phyloP scores from a whole-genome alignment of 2,797 vertebrate genomes.

The Hypotaenidia philippensis region DNA sequence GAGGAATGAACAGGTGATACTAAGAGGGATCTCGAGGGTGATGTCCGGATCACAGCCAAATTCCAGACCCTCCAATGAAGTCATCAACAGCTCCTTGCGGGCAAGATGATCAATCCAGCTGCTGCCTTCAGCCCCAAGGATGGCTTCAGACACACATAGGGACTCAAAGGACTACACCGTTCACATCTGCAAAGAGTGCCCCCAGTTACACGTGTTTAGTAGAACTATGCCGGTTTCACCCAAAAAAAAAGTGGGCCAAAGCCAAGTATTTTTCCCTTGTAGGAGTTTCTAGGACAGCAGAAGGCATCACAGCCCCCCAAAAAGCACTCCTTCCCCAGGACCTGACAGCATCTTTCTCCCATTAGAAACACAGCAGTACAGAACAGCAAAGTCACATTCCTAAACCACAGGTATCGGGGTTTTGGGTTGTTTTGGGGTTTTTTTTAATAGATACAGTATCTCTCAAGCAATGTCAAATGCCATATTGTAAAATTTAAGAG shows the following conservation, averaged over 20 bases:
- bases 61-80: background rate
- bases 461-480: background rate
- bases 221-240: background rate
- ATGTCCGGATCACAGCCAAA: background rate
- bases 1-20: background rate
- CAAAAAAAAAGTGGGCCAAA: background rate
- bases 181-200: background rate
- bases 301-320: background rate
- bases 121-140: background rate
- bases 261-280: background rate
- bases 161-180: background rate
- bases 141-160: background rate
- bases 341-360: background rate
- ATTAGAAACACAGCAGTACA: background rate
- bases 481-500: background rate
- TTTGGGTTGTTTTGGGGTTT: background rate
- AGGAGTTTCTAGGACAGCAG: background rate
- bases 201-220: background rate
- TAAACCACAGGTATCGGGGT: background rate
- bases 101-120: rapidly evolving
- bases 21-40: background rate
- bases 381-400: background rate
- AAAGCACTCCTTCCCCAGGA: background rate
- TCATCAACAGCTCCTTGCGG: background rate
- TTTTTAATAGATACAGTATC: background rate